Evolutionary conservation across 2,113 vertebrate genomes (phyloP).

Genomic region (Sialia sialis): DNA sequence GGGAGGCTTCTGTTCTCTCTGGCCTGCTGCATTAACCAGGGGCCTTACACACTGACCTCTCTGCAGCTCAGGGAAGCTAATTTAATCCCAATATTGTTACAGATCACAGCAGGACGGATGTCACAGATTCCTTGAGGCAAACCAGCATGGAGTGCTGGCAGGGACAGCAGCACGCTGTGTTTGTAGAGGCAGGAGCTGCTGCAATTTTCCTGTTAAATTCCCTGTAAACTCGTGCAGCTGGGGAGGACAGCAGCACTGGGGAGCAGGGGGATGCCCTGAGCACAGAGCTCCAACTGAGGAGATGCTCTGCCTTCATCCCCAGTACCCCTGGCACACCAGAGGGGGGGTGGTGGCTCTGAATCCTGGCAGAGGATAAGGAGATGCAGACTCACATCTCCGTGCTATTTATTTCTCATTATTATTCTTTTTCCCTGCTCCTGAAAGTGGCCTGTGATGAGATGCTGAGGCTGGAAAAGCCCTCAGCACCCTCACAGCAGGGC

Average conservation of each 20-base stretch:
- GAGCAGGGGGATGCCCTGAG: background rate
- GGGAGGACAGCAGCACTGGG: background rate
- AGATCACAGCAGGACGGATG: conserved; percentile 51
- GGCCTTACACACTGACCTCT: conserved; percentile 54
- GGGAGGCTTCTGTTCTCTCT: conserved; percentile 60
- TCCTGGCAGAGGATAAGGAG: background rate
- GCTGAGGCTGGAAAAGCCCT: background rate
- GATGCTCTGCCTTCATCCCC: background rate
- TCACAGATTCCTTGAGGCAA: conserved; percentile 54
- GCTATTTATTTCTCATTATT: background rate
- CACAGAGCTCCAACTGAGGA: background rate
- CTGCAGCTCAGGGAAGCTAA: conserved; percentile 59
- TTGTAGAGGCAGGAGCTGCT: background rate
- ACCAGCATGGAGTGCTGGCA: background rate
- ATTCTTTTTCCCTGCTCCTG: background rate
- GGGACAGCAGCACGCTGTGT: background rate
- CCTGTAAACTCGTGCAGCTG: background rate
- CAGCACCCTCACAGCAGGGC: background rate
- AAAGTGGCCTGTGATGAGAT: background rate
- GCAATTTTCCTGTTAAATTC: background rate
- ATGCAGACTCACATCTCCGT: rapidly evolving
- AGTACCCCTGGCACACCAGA: background rate
- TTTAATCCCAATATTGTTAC: conserved; percentile 66
- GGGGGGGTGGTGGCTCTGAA: background rate
- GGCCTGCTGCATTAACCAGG: conserved; percentile 56